These are phyloP conservation scores for Chironomus tentans DNA, from an alignment of 2,888 invertebrate species.

Conservation along the genomic window DNA sequence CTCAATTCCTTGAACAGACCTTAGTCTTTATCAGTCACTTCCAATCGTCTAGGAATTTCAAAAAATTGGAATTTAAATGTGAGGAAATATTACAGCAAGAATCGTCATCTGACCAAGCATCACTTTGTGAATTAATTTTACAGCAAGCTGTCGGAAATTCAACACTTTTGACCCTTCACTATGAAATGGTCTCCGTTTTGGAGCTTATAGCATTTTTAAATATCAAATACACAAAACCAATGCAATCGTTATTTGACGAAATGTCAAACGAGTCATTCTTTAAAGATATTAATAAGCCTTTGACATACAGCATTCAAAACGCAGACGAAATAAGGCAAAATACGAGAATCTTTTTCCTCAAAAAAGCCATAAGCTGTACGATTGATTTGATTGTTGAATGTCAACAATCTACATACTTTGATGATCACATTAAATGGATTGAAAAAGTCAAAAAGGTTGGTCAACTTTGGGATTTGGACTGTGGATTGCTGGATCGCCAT, in stretches of 20 bases:
- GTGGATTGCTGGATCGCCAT: conserved; percentile 63
- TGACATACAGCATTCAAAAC: conserved; percentile 51
- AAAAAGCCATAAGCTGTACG: conserved; percentile 61
- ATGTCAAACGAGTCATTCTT: conserved; percentile 49
- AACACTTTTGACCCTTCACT: conserved; percentile 68
- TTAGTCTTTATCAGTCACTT: conserved; percentile 37
- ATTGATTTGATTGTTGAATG: conserved; percentile 61
- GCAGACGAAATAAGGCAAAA: conserved; percentile 60
- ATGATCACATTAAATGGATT: conserved; percentile 58
- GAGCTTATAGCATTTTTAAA: conserved; percentile 72
- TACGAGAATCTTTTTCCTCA: conserved; percentile 62
- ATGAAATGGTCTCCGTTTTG: conserved; percentile 66
- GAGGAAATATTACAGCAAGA: conserved; percentile 39
- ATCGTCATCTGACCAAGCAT: conserved; percentile 51
- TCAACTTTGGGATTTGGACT: conserved; percentile 66
- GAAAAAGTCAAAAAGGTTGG: conserved; percentile 60
- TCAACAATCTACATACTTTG: conserved; percentile 45
- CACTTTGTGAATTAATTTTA: conserved; percentile 68
- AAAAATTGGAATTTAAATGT: conserved; percentile 37
- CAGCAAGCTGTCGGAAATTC: conserved; percentile 66
- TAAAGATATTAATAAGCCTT: conserved; percentile 42
- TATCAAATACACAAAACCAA: conserved; percentile 61
- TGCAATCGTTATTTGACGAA: conserved; percentile 68
- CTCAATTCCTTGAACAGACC: conserved; percentile 53
- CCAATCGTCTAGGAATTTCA: conserved; percentile 34